phyloP scores from a whole-genome alignment of 53 echinoderm and acorn worm genomes.

The Luidia sarsii region DNA sequence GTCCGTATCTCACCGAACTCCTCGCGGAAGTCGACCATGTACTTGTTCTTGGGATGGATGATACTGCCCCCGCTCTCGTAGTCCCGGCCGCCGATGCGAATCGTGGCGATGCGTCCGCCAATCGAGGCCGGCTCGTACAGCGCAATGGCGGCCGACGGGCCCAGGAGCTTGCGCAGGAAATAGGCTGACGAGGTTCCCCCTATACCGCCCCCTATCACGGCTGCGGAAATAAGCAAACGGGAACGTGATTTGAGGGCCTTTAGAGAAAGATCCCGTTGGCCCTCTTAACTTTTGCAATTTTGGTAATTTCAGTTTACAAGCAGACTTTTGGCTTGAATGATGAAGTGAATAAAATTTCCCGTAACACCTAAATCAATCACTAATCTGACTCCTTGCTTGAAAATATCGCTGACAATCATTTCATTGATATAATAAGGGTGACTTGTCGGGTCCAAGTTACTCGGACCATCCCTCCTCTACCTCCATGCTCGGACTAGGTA shows the following conservation, averaged over 20 bases:
- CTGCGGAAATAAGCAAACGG: too few species aligned
- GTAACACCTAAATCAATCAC: too few species aligned
- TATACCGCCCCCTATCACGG: constrained; percentile 84
- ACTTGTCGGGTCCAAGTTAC: too few species aligned
- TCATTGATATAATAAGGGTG: too few species aligned
- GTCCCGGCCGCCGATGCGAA: constrained; percentile 62
- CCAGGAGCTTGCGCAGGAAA: constrained; percentile 70
- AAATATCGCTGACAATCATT: too few species aligned
- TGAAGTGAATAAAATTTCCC: too few species aligned
- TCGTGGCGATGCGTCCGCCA: constrained; percentile 81
- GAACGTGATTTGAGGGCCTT: background rate
- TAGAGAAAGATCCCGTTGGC: background rate
- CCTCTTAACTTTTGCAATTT: too few species aligned
- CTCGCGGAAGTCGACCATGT: constrained; percentile 81
- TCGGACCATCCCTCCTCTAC: too few species aligned
- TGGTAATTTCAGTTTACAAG: too few species aligned
- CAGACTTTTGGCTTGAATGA: too few species aligned
- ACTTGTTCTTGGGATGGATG: constrained; percentile 84
- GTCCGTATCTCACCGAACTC: constrained; percentile 91
- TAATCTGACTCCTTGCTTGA: too few species aligned
- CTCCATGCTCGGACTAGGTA: too few species aligned
- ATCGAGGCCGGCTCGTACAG: constrained; percentile 69
- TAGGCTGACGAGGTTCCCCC: constrained; percentile 82
- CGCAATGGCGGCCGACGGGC: constrained; percentile 62
- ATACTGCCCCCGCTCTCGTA: constrained; percentile 87